Base-by-base conservation (phyloP, 2,797 vertebrate genomes). In the Phoxinus dragarum region DNA sequence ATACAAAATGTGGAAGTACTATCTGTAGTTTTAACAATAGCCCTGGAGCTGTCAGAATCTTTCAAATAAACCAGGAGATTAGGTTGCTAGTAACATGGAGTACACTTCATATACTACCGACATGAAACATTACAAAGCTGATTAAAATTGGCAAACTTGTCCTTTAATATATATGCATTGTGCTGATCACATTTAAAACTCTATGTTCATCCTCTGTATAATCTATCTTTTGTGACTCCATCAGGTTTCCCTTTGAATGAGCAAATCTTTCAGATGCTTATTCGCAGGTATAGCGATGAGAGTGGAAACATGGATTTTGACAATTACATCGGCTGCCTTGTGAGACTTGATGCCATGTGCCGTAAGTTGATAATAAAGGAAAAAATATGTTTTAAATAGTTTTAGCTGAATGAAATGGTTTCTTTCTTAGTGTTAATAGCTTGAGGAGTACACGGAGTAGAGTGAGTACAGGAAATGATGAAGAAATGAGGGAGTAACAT, bases 301-400 rank as follows among this genome's bases (percentile, higher is more conserved):
- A 91, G 84, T 0, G 96, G 97, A 1, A 94, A 95, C 91, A 95
- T 99, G 95, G 97, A 99, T 88, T 99, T 99, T 87, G 98, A 98
- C 93, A 97, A 94, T 91, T 99, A 98, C 93, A 97, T 99, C 4
- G 95, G 96, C 90, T 98, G 97, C 90, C 93, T 99, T 84, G 97
- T 99, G 40, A 94, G 97, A 21, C 94, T 99, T 89, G 98, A 99
- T n/a, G 96, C 97, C 89, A 99, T 99, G 98, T 99, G 97, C 90
- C 95, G 97, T 98, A 90, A 96, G 97, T 96, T n/a, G 1, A 36
- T 21, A 9, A 81, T 59, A 6, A 21, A 61, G 27, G 6, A 36
- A 73, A 56, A 61, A 82, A 38, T 27, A 7, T 5, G 3, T 38
- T 34, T 80, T 27, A 23, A 36, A 23, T 21, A 16, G 42, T n/a